Percentiles rank a stretch among this genome's conserved stretches.
Evolutionary conservation across 2,888 invertebrate genomes (phyloP).

Genomic region (Teinopalpus imperialis): DNA sequence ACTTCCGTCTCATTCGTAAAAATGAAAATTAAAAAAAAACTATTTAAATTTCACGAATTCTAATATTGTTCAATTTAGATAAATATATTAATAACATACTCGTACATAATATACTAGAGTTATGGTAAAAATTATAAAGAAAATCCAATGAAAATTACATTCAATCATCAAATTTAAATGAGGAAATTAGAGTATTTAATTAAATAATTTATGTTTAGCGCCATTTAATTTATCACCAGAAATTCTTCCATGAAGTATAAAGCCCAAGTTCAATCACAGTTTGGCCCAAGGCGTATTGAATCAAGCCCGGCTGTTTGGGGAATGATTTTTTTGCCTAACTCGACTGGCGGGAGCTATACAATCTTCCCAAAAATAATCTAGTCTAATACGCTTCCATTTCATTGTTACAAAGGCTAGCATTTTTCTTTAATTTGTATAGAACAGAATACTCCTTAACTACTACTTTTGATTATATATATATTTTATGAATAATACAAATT

Average conservation of each 20-base stretch:
- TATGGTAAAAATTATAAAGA: too few relatives aligned
- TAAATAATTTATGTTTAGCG: not conserved
- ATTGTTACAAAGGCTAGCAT: not conserved
- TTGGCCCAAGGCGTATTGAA: conserved; percentile 24
- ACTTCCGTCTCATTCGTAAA: too few relatives aligned
- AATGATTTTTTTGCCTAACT: conserved; percentile 27
- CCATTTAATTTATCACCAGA: conserved; percentile 11
- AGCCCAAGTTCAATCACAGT: conserved; percentile 21
- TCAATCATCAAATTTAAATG: too few relatives aligned
- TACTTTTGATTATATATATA: not conserved
- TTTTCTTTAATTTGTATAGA: not conserved
- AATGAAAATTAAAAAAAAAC: too few relatives aligned
- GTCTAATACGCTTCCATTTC: conserved; percentile 16
- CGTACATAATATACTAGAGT: too few relatives aligned
- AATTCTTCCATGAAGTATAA: conserved; percentile 13
- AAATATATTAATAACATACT: too few relatives aligned
- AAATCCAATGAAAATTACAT: too few relatives aligned
- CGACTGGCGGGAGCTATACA: conserved; percentile 24
- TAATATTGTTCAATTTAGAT: too few relatives aligned
- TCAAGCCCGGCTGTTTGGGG: conserved; percentile 18
- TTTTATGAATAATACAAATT: too few relatives aligned
- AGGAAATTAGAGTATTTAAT: too few relatives aligned
- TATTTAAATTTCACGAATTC: too few relatives aligned
- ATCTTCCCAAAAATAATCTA: conserved; percentile 22
- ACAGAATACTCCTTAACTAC: not conserved